These are phyloP conservation scores for Chaetophractus vellerosus DNA, from an alignment of 2,797 vertebrate genomes.

Conservation along the genomic window DNA sequence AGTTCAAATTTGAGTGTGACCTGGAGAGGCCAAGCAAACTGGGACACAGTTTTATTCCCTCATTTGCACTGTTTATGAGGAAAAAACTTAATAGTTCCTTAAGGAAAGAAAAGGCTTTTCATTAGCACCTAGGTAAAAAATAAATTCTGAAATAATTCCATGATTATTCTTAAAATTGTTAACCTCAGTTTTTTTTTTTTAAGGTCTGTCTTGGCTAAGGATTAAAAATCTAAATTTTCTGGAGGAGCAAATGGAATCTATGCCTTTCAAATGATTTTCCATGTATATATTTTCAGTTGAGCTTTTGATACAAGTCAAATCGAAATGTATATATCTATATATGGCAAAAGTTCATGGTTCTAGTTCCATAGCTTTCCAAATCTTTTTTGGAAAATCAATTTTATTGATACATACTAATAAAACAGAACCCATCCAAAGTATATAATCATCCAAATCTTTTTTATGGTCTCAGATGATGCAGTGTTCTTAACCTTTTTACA, in stretches of 20 bases:
- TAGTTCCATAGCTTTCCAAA: neutral
- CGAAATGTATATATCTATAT: neutral
- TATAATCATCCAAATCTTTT: neutral
- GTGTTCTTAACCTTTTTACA: neutral
- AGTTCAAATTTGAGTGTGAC: slow-evolving; percentile 23
- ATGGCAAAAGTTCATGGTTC: neutral
- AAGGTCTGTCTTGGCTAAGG: slow-evolving; percentile 26
- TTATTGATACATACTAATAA: no score
- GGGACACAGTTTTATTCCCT: neutral
- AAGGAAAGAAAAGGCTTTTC: slow-evolving; percentile 39
- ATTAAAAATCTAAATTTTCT: slow-evolving; percentile 35
- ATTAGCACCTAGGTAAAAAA: slow-evolving; percentile 13
- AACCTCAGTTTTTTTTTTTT: slow-evolving; percentile 24
- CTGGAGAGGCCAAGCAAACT: slow-evolving; percentile 28
- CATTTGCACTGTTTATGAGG: neutral
- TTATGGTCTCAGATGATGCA: neutral
- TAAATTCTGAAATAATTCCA: slow-evolving; percentile 12
- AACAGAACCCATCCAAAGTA: no score
- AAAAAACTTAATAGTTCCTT: neutral
- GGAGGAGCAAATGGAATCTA: neutral
- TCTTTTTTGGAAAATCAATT: neutral
- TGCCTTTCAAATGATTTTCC: slow-evolving; percentile 5
- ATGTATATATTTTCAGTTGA: neutral
- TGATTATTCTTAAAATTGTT: slow-evolving; percentile 57
- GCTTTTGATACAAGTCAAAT: slow-evolving; percentile 22